Evolutionary conservation across 2,797 vertebrate species (phyloP), one percentile per base, ranked within the genome.

Genomic region (Lateolabrax maculatus): DNA sequence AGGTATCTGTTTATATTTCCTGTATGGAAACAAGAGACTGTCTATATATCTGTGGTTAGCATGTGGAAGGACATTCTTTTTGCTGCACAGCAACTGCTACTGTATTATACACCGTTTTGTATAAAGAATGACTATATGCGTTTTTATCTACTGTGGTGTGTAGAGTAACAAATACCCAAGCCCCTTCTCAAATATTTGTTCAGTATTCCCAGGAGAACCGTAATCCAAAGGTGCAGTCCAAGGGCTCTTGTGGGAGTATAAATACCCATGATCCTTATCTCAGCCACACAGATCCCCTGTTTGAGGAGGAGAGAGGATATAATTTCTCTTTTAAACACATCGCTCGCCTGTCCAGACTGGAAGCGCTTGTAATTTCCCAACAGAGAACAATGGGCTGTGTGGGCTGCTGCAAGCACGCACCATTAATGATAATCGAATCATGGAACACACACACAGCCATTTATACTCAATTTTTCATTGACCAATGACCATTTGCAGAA

Each of bases 191-290:
- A 85, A 83, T 90, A 84, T 84, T 90, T 83, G 72, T 55, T 84
- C 51, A 85, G 39, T 66, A 77, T 87, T 63, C 81, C 87, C 79
- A 37, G 36, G 49, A 81, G 57, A 73, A 64, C 74, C 70, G 62
- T 89, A 84, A 88, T 86, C 82, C 81, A 80, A 77, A 81, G 55
- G 83, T 79, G 83, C 27, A 52, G 56, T 76, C 79, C 31, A 57
- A 88, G 75, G 73, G 73, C 84, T 78, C 82, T 77, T 79, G 62
- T 77, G 90, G 84, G 84, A 81, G 67, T 86, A 89, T 92, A 90
- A 91, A 89, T 89, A 86, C 76, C 69, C 76, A 85, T 90, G 84
- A 91, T 93, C 79, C 86, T 84, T 89, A 79, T 82, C 77, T 80
- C 65, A 58, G 60, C 71, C 81, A 66, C 78, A 81, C 79, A 71